Conservation (phyloP, 1,140 invertebrate genomes). For the Lanistes nyassanus region DNA sequence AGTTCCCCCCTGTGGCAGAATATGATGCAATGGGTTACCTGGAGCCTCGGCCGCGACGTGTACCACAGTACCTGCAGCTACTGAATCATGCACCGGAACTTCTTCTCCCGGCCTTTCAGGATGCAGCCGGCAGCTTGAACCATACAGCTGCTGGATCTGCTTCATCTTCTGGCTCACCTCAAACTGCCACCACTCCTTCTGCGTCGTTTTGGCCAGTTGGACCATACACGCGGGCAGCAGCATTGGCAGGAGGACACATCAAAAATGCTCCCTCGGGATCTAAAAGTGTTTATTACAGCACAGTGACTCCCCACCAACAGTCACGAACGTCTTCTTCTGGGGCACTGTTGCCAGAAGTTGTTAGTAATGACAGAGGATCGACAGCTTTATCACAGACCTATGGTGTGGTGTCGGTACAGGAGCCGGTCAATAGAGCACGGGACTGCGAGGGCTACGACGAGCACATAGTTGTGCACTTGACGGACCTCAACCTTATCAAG, state of each 20-base stretch:
- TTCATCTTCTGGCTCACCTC: slow-evolving; percentile 15
- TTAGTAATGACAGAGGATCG: neutral
- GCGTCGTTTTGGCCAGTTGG: slow-evolving; percentile 16
- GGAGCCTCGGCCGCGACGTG: slow-evolving; percentile 31
- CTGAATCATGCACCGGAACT: slow-evolving; percentile 38
- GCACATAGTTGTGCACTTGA: slow-evolving; percentile 4
- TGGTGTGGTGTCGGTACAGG: slow-evolving; percentile 23
- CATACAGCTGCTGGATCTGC: slow-evolving; percentile 16
- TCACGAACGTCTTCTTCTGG: neutral
- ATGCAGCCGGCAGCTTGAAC: neutral
- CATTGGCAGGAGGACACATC: neutral
- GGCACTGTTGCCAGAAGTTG: neutral
- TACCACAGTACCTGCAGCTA: slow-evolving; percentile 32
- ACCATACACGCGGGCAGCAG: neutral
- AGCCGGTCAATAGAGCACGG: slow-evolving; percentile 13
- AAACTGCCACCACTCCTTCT: slow-evolving; percentile 10
- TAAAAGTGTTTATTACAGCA: neutral
- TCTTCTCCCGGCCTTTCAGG: neutral
- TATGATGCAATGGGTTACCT: slow-evolving; percentile 38
- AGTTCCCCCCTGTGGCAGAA: slow-evolving; percentile 30
- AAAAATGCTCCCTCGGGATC: neutral
- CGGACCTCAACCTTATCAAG: slow-evolving; percentile 5
- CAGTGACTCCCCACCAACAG: neutral
- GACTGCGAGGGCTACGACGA: slow-evolving; percentile 8
- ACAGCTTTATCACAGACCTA: slow-evolving; percentile 12